Evolutionary conservation across 2,113 vertebrate species (phyloP).

Genomic region (Bos javanicus): DNA sequence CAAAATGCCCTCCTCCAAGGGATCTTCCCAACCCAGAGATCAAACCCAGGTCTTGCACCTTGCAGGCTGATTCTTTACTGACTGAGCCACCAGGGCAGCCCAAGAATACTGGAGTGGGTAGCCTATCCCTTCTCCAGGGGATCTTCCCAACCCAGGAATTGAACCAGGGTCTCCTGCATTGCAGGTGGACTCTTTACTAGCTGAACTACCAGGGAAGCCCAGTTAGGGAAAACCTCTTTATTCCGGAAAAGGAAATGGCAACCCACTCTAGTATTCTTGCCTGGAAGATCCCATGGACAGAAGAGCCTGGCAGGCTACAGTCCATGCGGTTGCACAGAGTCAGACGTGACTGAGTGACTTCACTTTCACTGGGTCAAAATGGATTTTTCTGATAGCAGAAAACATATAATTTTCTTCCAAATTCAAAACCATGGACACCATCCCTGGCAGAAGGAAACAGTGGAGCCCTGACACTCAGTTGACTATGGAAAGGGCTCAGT

Average conservation of each 20-base stretch:
- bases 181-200: neutral
- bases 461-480: fast-evolving
- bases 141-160: neutral
- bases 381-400: slow-evolving; percentile 59
- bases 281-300: neutral
- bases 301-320: neutral
- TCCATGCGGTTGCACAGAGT: neutral
- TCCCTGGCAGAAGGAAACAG: neutral
- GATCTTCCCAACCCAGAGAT: neutral
- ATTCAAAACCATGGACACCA: slow-evolving; percentile 16
- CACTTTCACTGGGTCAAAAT: slow-evolving; percentile 36
- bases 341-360: neutral
- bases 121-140: neutral
- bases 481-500: neutral
- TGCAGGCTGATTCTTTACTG: neutral
- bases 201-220: neutral
- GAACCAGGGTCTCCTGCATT: neutral
- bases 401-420: slow-evolving; percentile 60
- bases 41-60: neutral
- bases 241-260: neutral
- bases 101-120: neutral
- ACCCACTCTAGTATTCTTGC: neutral
- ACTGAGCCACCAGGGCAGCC: neutral
- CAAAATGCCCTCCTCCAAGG: slow-evolving; percentile 24
- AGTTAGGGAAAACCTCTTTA: neutral